These are phyloP conservation scores for Sitophilus oryzae DNA, from an alignment of 1,140 invertebrate genomes.

Conservation along the genomic window DNA sequence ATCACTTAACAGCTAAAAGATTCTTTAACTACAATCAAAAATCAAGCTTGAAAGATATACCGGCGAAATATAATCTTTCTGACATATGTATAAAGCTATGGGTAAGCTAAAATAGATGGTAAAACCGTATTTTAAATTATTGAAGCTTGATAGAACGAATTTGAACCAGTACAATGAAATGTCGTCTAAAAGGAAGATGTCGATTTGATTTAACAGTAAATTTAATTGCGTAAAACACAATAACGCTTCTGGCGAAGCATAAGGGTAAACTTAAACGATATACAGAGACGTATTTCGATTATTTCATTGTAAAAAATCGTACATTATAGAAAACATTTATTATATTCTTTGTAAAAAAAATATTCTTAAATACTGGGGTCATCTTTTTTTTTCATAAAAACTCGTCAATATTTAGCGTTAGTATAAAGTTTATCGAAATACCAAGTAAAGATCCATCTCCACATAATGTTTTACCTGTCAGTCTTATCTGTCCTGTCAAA, in stretches of 20 bases:
- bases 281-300: conserved; percentile 13
- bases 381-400: too few relatives aligned
- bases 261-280: conserved; percentile 34
- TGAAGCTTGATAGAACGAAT: conserved; percentile 24
- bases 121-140: conserved; percentile 18
- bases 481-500: too few relatives aligned
- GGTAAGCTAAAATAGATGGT: conserved; percentile 10
- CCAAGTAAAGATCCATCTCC: too few relatives aligned
- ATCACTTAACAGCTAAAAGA: too few relatives aligned
- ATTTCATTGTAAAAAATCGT: too few relatives aligned
- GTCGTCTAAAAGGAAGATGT: conserved; percentile 28
- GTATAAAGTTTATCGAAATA: too few relatives aligned
- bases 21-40: too few relatives aligned
- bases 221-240: conserved; percentile 39
- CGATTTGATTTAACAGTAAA: conserved; percentile 36
- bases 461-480: too few relatives aligned
- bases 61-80: not conserved
- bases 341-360: too few relatives aligned
- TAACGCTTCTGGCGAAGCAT: conserved; percentile 30
- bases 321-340: too few relatives aligned
- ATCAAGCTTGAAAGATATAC: conserved; percentile 1
- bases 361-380: too few relatives aligned
- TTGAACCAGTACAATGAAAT: conserved; percentile 25
- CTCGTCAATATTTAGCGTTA: too few relatives aligned
- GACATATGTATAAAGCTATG: conserved; percentile 17